Conservation (phyloP, 1,140 invertebrate species). For the Ooceraea biroi region DNA sequence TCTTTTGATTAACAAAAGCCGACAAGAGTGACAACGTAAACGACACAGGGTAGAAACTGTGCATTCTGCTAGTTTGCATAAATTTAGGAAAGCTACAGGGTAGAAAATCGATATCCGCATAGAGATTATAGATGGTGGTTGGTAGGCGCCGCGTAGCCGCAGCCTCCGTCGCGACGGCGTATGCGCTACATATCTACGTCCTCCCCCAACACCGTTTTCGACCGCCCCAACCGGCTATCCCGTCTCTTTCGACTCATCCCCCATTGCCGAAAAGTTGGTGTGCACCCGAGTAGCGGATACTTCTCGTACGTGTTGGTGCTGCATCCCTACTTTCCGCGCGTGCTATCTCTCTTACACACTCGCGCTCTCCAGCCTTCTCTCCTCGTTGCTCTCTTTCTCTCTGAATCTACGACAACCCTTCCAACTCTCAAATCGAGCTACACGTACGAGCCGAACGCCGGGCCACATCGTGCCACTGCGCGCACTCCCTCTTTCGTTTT, state of each 20-base stretch:
- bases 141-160: constrained; percentile 87
- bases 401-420: constrained; percentile 35
- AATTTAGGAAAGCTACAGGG: constrained; percentile 86
- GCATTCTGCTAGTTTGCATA: constrained; percentile 85
- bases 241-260: constrained; percentile 44
- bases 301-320: constrained; percentile 66
- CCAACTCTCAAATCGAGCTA: constrained; percentile 17
- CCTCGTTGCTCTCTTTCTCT: constrained; percentile 12
- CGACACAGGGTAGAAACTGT: constrained; percentile 43
- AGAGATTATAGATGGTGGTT: constrained; percentile 87
- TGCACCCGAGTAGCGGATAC: constrained; percentile 67
- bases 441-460: constrained; percentile 13
- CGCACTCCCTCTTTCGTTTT: constrained; percentile 51
- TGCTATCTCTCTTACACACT: neutral
- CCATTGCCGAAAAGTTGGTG: constrained; percentile 66
- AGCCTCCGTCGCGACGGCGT: constrained; percentile 86
- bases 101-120: constrained; percentile 87
- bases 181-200: constrained; percentile 83
- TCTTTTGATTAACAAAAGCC: neutral
- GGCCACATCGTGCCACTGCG: neutral
- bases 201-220: constrained; percentile 63
- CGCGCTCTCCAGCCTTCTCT: constrained; percentile 18
- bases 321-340: neutral
- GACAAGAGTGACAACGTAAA: constrained; percentile 26
- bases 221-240: constrained; percentile 64